phyloP scores from a whole-genome alignment of 1,140 invertebrate species.

The Platorchestia sp. region DNA sequence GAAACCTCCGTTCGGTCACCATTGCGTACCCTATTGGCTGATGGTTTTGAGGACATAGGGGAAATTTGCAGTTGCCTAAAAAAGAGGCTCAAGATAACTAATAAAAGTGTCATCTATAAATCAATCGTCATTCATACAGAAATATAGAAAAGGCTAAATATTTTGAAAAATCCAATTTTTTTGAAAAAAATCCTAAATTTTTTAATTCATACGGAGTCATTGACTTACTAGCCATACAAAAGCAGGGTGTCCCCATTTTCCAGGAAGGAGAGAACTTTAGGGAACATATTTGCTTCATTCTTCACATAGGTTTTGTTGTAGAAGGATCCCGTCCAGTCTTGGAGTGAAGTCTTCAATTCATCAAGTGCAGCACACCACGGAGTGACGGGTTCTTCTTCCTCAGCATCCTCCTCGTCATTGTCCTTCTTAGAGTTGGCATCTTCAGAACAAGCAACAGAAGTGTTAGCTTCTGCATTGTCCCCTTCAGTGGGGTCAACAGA shows the following conservation, averaged over 20 bases:
- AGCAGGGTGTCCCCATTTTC: background rate
- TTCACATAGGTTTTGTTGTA: constrained; percentile 4
- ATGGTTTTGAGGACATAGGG: too few species aligned
- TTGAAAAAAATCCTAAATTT: background rate
- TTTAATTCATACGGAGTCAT: background rate
- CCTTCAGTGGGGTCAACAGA: background rate
- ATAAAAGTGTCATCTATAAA: too few species aligned
- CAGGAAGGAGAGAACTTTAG: constrained; percentile 28
- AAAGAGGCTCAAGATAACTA: too few species aligned
- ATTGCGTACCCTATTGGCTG: too few species aligned
- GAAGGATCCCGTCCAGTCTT: constrained; percentile 17
- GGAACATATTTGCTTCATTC: constrained; percentile 15
- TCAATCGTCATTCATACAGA: too few species aligned
- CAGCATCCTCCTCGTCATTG: background rate
- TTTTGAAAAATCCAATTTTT: too few species aligned
- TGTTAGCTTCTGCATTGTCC: background rate
- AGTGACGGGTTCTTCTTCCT: background rate
- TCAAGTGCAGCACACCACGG: background rate
- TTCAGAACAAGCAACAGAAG: constrained; percentile 7
- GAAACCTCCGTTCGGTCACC: too few species aligned
- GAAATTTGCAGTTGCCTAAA: too few species aligned
- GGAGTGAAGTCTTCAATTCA: background rate
- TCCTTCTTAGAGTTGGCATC: background rate
- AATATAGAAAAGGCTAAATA: too few species aligned
- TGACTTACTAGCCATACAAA: constrained; percentile 25